These are phyloP conservation scores for Nyctibius grandis DNA, from an alignment of 2,797 vertebrate species.

Conservation along the genomic window DNA sequence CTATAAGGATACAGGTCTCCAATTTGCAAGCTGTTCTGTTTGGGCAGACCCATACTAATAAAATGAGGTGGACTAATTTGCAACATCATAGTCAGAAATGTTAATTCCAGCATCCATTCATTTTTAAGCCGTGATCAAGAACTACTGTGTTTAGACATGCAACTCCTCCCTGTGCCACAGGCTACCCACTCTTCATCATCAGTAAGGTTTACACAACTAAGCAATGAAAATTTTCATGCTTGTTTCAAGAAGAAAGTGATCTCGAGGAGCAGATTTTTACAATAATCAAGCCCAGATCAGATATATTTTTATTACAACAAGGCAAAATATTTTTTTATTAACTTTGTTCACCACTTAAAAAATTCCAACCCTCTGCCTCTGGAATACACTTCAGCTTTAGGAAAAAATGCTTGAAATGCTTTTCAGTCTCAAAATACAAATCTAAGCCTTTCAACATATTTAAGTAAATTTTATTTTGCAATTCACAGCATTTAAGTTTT, in stretches of 20 bases:
- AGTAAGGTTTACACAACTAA: background rate
- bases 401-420: background rate
- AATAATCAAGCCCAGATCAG: background rate
- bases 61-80: background rate
- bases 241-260: background rate
- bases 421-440: background rate
- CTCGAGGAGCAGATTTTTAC: background rate
- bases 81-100: background rate
- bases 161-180: background rate
- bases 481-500: background rate
- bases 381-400: background rate
- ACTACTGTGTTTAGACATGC: background rate
- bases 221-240: background rate
- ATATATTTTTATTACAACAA: background rate
- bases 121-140: background rate
- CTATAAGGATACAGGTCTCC: fast-evolving
- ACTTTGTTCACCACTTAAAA: background rate
- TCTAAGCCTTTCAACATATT: background rate
- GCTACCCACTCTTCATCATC: background rate
- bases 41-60: background rate
- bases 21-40: background rate
- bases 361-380: background rate
- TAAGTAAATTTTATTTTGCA: background rate
- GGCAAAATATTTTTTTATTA: background rate
- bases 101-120: background rate